These are phyloP conservation scores for Channallabes apus DNA, from an alignment of 2,797 vertebrate genomes.

Conservation along the genomic window DNA sequence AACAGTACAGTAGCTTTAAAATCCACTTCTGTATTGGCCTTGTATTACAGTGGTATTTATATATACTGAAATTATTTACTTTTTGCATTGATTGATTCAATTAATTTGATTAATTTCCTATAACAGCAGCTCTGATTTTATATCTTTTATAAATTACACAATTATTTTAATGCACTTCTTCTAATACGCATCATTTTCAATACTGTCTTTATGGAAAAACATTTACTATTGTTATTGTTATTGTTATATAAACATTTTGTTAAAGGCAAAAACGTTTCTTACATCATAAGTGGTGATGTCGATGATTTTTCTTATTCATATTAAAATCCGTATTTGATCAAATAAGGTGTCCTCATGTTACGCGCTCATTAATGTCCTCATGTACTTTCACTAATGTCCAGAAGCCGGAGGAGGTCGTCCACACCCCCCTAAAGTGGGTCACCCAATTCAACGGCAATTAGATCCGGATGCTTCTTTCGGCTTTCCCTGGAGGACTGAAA, in stretches of 20 bases:
- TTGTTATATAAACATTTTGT: too few species aligned
- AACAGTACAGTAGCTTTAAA: not conserved
- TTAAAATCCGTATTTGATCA: not conserved
- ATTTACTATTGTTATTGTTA: too few species aligned
- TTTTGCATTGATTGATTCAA: not conserved
- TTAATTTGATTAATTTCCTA: not conserved
- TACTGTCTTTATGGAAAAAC: too few species aligned
- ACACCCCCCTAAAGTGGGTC: slow-evolving; percentile 37
- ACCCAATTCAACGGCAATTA: slow-evolving; percentile 44
- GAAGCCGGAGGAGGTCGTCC: not conserved
- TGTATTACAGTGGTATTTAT: not conserved
- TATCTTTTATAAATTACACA: not conserved
- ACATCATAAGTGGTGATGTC: not conserved
- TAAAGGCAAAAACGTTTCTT: not conserved
- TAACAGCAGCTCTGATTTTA: not conserved
- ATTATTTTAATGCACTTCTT: not conserved
- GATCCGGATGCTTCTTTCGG: slow-evolving; percentile 42
- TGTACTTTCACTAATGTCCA: not conserved
- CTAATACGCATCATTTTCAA: not conserved
- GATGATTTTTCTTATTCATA: not conserved
- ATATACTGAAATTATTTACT: not conserved
- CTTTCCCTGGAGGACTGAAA: slow-evolving; percentile 34
- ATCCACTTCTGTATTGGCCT: not conserved
- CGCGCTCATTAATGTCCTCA: not conserved
- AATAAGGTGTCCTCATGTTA: not conserved